A percentile compares a stretch with the other conserved stretches of the same genome.
phyloP scores from a whole-genome alignment of 2,888 invertebrate species.

The Chromoteleia sp. region DNA sequence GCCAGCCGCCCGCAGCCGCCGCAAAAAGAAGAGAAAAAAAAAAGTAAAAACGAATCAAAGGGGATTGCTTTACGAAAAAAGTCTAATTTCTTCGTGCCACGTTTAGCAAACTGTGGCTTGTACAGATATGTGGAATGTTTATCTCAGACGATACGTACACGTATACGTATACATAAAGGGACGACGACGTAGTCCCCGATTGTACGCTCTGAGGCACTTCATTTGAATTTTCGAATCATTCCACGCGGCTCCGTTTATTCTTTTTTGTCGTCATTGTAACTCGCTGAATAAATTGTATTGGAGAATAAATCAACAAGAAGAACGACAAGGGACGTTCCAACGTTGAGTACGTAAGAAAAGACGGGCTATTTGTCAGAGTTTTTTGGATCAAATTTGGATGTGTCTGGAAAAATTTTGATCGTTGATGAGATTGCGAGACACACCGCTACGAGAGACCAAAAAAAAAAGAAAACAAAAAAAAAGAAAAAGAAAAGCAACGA shows the following conservation, averaged over 20 bases:
- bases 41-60: constrained; percentile 58
- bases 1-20: too few species aligned
- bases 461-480: too few species aligned
- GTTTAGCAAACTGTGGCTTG: constrained; percentile 23
- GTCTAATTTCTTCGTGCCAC: constrained; percentile 60
- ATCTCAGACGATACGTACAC: constrained; percentile 10
- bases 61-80: constrained; percentile 58
- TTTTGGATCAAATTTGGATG: constrained; percentile 22
- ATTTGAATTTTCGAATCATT: constrained; percentile 56
- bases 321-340: constrained; percentile 11
- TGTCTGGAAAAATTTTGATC: constrained; percentile 16
- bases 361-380: not conserved
- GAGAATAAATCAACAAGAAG: constrained; percentile 28
- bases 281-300: constrained; percentile 42
- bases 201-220: constrained; percentile 27
- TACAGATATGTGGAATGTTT: constrained; percentile 37
- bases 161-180: constrained; percentile 13
- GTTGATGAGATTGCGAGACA: constrained; percentile 24
- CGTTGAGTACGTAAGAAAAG: not conserved
- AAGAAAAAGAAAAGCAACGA: too few species aligned
- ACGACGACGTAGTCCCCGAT: constrained; percentile 19
- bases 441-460: too few species aligned
- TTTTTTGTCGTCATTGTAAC: constrained; percentile 28
- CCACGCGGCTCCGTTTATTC: constrained; percentile 5
- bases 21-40: too few species aligned